These are phyloP conservation scores for Leucophenga montana DNA, from an alignment of 2,888 invertebrate species.

Conservation along the genomic window DNA sequence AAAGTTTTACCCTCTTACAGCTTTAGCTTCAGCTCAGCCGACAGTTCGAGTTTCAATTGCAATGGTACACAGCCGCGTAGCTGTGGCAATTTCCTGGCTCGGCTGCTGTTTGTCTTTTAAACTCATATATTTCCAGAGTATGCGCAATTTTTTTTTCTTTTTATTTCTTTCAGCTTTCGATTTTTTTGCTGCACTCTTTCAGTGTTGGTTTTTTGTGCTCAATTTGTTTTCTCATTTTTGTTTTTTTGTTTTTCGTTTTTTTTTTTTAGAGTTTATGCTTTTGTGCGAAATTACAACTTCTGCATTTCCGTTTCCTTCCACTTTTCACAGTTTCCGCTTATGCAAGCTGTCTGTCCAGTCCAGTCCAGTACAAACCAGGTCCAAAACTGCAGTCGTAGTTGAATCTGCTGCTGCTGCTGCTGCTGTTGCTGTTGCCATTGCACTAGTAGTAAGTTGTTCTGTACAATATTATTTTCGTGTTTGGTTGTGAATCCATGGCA, in stretches of 20 bases:
- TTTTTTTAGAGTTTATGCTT: conserved; percentile 60
- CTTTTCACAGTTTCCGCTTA: conserved; percentile 16
- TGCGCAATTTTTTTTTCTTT: conserved; percentile 38
- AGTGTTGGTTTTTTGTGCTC: conserved; percentile 31
- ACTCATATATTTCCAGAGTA: conserved; percentile 61
- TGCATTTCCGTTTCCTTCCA: conserved; percentile 63
- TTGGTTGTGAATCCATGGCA: conserved; percentile 14
- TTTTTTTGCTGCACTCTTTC: conserved; percentile 18
- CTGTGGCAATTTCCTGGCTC: conserved; percentile 63
- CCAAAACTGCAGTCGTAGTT: no score
- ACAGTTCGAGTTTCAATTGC: background rate
- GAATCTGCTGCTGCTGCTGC: background rate
- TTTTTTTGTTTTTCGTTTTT: conserved; percentile 47
- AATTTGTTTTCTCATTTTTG: conserved; percentile 38
- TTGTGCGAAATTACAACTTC: conserved; percentile 66
- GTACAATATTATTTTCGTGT: conserved; percentile 16
- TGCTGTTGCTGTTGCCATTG: conserved; percentile 1
- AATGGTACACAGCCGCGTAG: conserved; percentile 32
- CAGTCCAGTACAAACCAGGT: background rate
- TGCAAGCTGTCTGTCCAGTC: conserved; percentile 34
- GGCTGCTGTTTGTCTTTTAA: conserved; percentile 65
- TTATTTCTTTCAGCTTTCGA: conserved; percentile 38
- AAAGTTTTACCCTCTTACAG: conserved; percentile 62
- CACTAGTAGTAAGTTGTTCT: background rate
- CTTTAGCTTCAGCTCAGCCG: conserved; percentile 51